Conservation (phyloP, 2,113 vertebrate genomes). For the Solenodon paradoxus region DNA sequence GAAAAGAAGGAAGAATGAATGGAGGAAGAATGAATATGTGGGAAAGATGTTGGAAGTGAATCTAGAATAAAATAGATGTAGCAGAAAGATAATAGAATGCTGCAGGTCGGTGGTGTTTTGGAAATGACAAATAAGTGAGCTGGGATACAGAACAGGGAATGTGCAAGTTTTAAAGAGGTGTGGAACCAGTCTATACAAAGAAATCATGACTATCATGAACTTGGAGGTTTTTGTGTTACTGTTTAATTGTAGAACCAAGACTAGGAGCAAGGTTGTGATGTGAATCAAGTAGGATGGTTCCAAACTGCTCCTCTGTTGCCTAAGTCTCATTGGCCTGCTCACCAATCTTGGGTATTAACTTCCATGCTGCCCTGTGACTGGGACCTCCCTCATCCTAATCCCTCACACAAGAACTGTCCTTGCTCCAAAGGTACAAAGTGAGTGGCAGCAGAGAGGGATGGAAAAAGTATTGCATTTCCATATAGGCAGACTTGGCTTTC, state of each 20-base stretch:
- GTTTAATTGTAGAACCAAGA: background rate
- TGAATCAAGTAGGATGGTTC: background rate
- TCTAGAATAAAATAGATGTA: background rate
- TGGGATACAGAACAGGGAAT: background rate
- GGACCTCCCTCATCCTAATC: background rate
- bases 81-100: background rate
- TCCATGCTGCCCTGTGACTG: rapidly evolving
- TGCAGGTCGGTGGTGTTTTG: background rate
- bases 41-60: background rate
- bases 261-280: background rate
- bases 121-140: background rate
- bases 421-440: background rate
- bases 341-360: too few species aligned
- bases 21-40: rapidly evolving
- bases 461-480: background rate
- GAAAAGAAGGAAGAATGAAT: background rate
- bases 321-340: background rate
- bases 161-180: background rate
- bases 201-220: background rate
- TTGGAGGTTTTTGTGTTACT: background rate
- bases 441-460: background rate
- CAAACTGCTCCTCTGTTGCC: background rate
- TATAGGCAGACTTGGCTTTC: background rate
- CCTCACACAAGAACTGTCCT: background rate
- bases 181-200: background rate